These are phyloP conservation scores for Drosophila lacertosa DNA, from an alignment of 1,140 invertebrate genomes.

Conservation along the genomic window DNA sequence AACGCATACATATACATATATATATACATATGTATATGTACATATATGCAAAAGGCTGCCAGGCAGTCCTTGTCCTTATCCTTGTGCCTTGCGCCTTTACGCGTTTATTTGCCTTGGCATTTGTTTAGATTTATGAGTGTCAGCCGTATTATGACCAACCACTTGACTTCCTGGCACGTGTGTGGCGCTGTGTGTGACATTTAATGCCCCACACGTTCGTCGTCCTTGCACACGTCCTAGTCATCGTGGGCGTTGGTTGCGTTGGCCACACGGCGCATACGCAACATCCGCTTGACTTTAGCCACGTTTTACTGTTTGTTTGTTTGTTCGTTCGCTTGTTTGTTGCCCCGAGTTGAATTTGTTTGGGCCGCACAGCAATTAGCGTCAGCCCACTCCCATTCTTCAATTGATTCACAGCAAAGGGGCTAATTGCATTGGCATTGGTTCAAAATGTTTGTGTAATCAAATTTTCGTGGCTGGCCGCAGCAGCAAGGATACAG, in stretches of 20 bases:
- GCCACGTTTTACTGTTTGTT: constrained; percentile 33
- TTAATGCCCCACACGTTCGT: constrained; percentile 71
- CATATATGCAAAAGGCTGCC: no score
- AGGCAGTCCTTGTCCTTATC: neutral
- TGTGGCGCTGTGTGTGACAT: constrained; percentile 58
- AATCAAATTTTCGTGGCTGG: constrained; percentile 4
- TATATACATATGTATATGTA: neutral
- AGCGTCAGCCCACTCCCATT: constrained; percentile 31
- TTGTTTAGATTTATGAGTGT: constrained; percentile 81
- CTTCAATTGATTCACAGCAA: constrained; percentile 30
- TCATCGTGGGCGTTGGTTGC: constrained; percentile 58
- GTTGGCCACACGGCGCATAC: constrained; percentile 67
- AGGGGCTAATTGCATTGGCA: constrained; percentile 12
- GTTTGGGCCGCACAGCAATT: constrained; percentile 32
- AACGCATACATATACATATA: constrained; percentile 53
- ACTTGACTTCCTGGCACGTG: constrained; percentile 83
- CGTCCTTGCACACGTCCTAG: constrained; percentile 8
- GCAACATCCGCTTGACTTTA: constrained; percentile 66
- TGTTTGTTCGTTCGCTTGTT: constrained; percentile 12
- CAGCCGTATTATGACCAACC: constrained; percentile 81
- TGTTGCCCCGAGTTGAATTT: constrained; percentile 32
- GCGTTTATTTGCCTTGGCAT: constrained; percentile 64
- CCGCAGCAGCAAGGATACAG: constrained; percentile 9
- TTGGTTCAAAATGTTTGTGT: neutral
- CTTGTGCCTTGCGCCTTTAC: neutral